Evolutionary conservation across 2,113 vertebrate genomes (phyloP), one percentile per base, ranked within the genome.

Genomic region (Xiphias gladius): DNA sequence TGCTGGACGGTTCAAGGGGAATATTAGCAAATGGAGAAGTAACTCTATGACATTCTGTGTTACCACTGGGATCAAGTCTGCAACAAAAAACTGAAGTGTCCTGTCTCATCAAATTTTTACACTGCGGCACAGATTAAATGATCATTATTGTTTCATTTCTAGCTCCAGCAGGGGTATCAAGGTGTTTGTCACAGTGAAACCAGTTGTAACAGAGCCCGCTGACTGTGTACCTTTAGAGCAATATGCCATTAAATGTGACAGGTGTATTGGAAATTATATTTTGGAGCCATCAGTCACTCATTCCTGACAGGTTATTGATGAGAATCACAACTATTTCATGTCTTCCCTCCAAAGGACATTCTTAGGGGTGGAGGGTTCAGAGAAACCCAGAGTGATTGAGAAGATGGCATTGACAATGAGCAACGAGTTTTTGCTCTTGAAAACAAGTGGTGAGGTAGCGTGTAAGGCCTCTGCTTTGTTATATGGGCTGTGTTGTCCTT

Each of bases 221-320:
- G 79, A 81, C 59, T 68, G 72, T 82, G 80, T 68, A 46, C 75
- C 69, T 88, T 87, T 64, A 84, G 70, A 87, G 80, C 55, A 63
- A 83, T 76, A 73, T 80, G 85, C 74, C 73, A 82, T 76, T 87
- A 89, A 76, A 82, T 63, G 73, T 91, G 93, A 92, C 91, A 80
- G 90, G 68, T 86, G 85, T 71, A 75, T 76, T 86, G 88, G 87
- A 91, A 90, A 89, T 86, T 32, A 88, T 92, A 94, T 94, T 83
- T 79, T 61, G 48, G 75, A 83, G 78, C 73, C 84, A 91, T 93
- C 76, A 61, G 78, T 86, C 91, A 91, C 86, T 48, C 70, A 66
- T 62, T 86, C 86, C 83, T 92, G 92, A 91, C 94, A 94, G 83
- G 73, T 91, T 80, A 93, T 85, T 89, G 92, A 93, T 95, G 88